These are phyloP conservation scores for Eretmochelys imbricata DNA, from an alignment of 2,113 vertebrate genomes.

Conservation along the genomic window DNA sequence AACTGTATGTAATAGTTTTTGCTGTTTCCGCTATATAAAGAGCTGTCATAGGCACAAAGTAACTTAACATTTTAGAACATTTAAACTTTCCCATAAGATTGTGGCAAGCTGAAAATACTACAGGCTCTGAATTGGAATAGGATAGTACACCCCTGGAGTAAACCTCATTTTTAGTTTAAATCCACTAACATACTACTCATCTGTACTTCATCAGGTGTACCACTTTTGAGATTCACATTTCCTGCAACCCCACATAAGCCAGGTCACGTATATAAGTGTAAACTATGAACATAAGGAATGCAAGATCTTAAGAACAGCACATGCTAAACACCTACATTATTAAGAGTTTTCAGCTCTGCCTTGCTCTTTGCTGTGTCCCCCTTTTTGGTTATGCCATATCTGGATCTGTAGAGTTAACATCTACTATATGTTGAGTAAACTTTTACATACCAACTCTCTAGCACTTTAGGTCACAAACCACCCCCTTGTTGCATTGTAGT, in stretches of 20 bases:
- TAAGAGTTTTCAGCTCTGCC: constrained; percentile 19
- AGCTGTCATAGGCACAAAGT: background rate
- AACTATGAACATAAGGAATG: background rate
- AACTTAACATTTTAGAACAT: background rate
- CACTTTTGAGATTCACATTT: background rate
- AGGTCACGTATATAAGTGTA: background rate
- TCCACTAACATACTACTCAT: background rate
- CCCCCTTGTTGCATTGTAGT: background rate
- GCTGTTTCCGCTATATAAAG: accelerated
- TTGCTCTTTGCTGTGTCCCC: constrained; percentile 20
- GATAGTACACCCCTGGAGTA: accelerated
- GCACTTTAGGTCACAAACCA: background rate
- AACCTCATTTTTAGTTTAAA: background rate
- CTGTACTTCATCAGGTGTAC: background rate
- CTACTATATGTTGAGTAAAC: background rate
- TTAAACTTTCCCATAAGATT: accelerated
- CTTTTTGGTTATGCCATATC: background rate
- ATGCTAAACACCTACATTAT: background rate
- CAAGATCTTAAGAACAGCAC: background rate
- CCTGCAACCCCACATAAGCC: constrained; percentile 16
- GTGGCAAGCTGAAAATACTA: background rate
- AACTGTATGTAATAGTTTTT: accelerated
- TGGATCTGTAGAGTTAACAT: background rate
- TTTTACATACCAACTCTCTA: background rate
- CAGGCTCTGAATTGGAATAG: accelerated